These are phyloP conservation scores for Notodonta dromedarius DNA, from an alignment of 2,888 invertebrate genomes.

Conservation along the genomic window DNA sequence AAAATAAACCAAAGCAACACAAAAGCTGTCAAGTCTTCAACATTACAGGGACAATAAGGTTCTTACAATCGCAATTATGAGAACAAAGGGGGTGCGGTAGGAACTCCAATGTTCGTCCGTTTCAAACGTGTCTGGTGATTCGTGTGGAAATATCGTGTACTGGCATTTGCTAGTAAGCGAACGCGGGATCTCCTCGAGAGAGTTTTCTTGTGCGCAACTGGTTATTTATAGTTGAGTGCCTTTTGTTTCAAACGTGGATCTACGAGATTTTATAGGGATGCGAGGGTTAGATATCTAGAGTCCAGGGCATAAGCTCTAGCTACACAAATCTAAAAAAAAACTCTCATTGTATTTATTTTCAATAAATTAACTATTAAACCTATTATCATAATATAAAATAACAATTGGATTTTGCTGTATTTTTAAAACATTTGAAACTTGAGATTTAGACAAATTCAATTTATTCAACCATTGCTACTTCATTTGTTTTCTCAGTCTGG, in stretches of 20 bases:
- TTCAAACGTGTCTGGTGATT: slow-evolving; percentile 48
- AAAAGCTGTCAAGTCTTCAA: slow-evolving; percentile 46
- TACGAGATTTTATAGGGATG: neutral
- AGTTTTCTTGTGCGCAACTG: slow-evolving; percentile 24
- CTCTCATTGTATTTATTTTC: too few species aligned
- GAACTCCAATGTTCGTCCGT: slow-evolving; percentile 54
- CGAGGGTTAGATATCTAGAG: too few species aligned
- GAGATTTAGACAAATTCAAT: too few species aligned
- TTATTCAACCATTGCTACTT: neutral
- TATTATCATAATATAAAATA: too few species aligned
- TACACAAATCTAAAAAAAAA: too few species aligned
- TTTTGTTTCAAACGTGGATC: neutral
- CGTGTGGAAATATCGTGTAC: slow-evolving; percentile 28
- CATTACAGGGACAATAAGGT: slow-evolving; percentile 49
- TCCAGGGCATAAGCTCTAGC: too few species aligned
- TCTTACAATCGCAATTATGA: slow-evolving; percentile 62
- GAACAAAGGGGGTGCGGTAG: slow-evolving; percentile 54
- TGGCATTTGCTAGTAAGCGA: slow-evolving; percentile 20
- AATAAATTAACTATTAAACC: too few species aligned
- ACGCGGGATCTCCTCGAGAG: slow-evolving; percentile 13
- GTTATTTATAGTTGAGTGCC: slow-evolving; percentile 13
- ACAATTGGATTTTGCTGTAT: too few species aligned
- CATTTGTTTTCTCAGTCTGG: neutral
- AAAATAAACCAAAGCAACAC: slow-evolving; percentile 43
- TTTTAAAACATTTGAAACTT: too few species aligned